Evolutionary conservation across 2,113 vertebrate species (phyloP).

Genomic region (Zosterops hypoxanthus): DNA sequence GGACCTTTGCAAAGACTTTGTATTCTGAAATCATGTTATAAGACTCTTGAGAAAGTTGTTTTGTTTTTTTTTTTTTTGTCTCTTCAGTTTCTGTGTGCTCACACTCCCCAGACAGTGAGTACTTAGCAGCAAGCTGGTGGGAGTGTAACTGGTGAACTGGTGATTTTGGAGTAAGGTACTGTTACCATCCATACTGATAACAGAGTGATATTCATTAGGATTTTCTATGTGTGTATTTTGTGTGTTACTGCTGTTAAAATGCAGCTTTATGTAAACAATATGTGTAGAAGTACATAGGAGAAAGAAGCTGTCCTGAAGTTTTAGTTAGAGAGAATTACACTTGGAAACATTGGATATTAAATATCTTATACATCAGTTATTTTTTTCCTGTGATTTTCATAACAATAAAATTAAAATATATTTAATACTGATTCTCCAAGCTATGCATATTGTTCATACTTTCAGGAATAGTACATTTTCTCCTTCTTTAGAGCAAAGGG

Average conservation of each 20-base stretch:
- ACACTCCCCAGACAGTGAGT: neutral
- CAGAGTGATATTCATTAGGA: neutral
- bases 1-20: neutral
- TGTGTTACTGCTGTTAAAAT: neutral
- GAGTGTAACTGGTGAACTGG: neutral
- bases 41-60: neutral
- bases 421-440: neutral
- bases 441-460: neutral
- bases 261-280: neutral
- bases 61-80: rapidly evolving
- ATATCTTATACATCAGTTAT: neutral
- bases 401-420: neutral
- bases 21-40: neutral
- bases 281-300: neutral
- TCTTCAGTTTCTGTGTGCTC: neutral
- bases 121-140: neutral
- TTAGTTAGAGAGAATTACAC: neutral
- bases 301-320: neutral
- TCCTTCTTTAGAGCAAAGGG: neutral
- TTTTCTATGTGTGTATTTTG: neutral
- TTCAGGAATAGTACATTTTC: neutral
- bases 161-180: neutral
- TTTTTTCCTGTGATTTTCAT: neutral
- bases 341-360: neutral
- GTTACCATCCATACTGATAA: neutral